A percentile compares a stretch with the other conserved stretches of the same genome.
Conservation (phyloP, 2,888 invertebrate genomes). For the Lobophora halterata region DNA sequence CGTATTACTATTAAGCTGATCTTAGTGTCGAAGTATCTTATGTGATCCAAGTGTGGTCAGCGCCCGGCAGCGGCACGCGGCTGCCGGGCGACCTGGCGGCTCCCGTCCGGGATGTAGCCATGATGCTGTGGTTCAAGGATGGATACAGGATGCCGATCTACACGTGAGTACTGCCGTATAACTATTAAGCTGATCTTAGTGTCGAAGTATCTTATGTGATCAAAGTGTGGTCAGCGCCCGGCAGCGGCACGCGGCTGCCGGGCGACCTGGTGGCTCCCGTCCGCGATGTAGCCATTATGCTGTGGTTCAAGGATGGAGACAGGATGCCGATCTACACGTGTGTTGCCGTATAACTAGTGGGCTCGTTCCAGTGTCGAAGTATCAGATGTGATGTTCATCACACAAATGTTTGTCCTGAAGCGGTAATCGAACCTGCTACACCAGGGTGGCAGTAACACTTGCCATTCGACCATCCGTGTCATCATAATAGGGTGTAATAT, state of each 20-base stretch:
- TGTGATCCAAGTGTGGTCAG: conserved; percentile 84
- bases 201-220: conserved; percentile 48
- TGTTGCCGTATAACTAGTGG: conserved; percentile 34
- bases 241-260: conserved; percentile 88
- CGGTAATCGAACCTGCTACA: no score
- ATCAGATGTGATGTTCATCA: no score
- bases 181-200: not conserved
- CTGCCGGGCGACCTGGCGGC: conserved; percentile 91
- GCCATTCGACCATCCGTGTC: not conserved
- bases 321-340: conserved; percentile 94
- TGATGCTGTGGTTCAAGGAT: conserved; percentile 96
- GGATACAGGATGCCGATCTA: conserved; percentile 91
- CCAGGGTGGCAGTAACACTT: no score
- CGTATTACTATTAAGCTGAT: not conserved
- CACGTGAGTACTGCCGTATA: conserved; percentile 81
- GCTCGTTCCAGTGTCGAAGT: not conserved
- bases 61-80: conserved; percentile 86
- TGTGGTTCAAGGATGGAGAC: conserved; percentile 94
- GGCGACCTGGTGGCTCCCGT: conserved; percentile 88
- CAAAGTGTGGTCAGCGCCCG: conserved; percentile 86
- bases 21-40: conserved; percentile 5
- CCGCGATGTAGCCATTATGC: conserved; percentile 91
- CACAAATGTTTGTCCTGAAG: no score
- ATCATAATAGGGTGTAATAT: not conserved
- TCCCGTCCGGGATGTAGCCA: conserved; percentile 88